Evolutionary conservation across 2,797 vertebrate genomes (phyloP), one percentile per base, ranked within the genome.

Genomic region (Crenuchus spilurus): DNA sequence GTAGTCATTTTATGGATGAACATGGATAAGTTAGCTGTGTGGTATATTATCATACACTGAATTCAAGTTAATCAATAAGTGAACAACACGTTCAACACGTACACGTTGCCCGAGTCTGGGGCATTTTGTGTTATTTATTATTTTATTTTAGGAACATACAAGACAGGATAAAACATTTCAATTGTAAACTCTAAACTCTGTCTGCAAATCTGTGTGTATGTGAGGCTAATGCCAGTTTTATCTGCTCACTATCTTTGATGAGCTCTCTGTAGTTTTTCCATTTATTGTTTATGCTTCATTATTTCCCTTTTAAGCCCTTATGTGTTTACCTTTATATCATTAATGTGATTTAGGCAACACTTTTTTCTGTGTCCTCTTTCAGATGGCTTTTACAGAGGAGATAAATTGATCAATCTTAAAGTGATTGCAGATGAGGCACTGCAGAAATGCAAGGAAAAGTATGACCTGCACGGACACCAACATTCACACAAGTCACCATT

Each of bases 331-430:
- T 35, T 14, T 35, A 13, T 66, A 31, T 9, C 1, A 11, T 44
- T 41, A 49, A 42, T 20, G 28, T 13, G 33, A 42, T 54, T 20
- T 20, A 1, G 35, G 55, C 24, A 18, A 16, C 20, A 24, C 8
- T 6, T 22, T 0, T 37, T 31, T 41, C 2, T 30, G 24, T 60
- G 11, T 48, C 0, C 20, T 67, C 18, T 4, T 75, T 64, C 89
- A 99, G 97, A 99, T 87, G 97, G 94, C 44, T 99, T 99, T 91
- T 98, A 94, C 86, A 91, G 97, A 86, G 97, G 97, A 63, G 96
- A 99, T 88, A 99, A 99, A 65, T 92, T 98, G 85, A 94, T 99
- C 88, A 96, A 91, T 90, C 86, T 99, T 88, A 99, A 99, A 90
- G 87, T 94, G 75, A 93, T 99, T 83, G 95, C 94, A 80, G 96